phyloP scores from a whole-genome alignment of 1,140 invertebrate species.

The Ditylenchus dipsaci region DNA sequence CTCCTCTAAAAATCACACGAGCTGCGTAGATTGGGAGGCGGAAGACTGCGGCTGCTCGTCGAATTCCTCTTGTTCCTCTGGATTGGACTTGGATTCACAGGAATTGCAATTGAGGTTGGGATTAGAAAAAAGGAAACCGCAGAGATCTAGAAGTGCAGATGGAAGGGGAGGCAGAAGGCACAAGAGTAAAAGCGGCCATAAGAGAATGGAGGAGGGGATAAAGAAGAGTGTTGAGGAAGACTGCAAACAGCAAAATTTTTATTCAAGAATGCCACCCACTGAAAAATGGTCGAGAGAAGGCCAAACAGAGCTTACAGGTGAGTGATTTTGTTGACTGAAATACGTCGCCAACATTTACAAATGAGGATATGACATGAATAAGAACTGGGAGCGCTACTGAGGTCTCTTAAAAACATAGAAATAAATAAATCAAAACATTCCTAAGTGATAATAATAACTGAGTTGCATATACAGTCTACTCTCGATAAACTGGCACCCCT shows the following conservation, averaged over 20 bases:
- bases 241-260: neutral
- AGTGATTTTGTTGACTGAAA: neutral
- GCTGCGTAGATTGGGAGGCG: too few relatives aligned
- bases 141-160: neutral
- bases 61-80: neutral
- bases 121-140: neutral
- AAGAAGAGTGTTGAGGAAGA: neutral
- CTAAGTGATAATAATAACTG: too few relatives aligned
- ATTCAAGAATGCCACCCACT: slow-evolving; percentile 1
- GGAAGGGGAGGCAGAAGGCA: neutral
- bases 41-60: too few relatives aligned
- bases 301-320: neutral
- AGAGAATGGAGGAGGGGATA: neutral
- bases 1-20: too few relatives aligned
- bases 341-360: too few relatives aligned
- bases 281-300: neutral
- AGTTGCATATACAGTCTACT: too few relatives aligned
- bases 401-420: too few relatives aligned
- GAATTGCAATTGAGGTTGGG: neutral
- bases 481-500: too few relatives aligned
- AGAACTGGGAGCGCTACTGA: too few relatives aligned
- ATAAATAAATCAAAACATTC: too few relatives aligned
- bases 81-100: neutral
- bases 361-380: too few relatives aligned
- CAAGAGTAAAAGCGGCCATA: neutral